Evolutionary conservation across 2,113 vertebrate species (phyloP).

Genomic region (Morone chrysops): DNA sequence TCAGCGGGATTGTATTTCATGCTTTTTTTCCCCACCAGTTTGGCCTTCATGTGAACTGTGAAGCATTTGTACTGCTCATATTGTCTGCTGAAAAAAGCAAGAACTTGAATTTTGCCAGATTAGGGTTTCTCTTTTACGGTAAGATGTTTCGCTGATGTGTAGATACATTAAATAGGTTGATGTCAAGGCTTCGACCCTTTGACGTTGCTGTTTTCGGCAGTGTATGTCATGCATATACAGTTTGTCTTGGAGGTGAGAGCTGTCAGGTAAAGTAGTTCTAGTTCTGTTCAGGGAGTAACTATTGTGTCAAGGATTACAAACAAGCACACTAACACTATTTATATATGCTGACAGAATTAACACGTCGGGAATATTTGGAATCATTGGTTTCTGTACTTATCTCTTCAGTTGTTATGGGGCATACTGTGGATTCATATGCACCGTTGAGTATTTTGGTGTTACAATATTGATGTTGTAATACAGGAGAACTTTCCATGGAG

Average conservation of each 20-base stretch:
- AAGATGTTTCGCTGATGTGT: constrained; percentile 30
- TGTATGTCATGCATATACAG: constrained; percentile 11
- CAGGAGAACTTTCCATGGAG: constrained; percentile 4
- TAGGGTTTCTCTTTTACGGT: constrained; percentile 49
- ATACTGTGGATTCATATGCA: constrained; percentile 32
- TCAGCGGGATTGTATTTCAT: constrained; percentile 11
- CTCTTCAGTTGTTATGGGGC: constrained; percentile 12
- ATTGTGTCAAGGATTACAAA: constrained; percentile 38
- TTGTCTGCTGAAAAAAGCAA: constrained; percentile 14
- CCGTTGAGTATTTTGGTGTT: constrained; percentile 46
- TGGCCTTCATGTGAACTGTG: constrained; percentile 61
- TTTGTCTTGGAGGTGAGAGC: constrained; percentile 31
- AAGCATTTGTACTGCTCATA: constrained; percentile 41
- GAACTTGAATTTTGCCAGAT: constrained; percentile 36
- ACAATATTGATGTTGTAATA: constrained; percentile 25
- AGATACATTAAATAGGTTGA: constrained; percentile 16
- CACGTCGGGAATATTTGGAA: constrained; percentile 39
- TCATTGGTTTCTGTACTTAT: constrained; percentile 46
- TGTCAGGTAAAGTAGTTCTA: constrained; percentile 14
- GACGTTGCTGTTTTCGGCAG: not conserved
- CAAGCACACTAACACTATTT: constrained; percentile 47
- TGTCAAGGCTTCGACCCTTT: constrained; percentile 42
- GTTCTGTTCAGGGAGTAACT: constrained; percentile 45
- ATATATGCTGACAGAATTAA: constrained; percentile 56
- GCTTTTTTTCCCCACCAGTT: constrained; percentile 14